These are phyloP conservation scores for Thera obeliscata DNA, from an alignment of 2,888 invertebrate genomes.

Conservation along the genomic window DNA sequence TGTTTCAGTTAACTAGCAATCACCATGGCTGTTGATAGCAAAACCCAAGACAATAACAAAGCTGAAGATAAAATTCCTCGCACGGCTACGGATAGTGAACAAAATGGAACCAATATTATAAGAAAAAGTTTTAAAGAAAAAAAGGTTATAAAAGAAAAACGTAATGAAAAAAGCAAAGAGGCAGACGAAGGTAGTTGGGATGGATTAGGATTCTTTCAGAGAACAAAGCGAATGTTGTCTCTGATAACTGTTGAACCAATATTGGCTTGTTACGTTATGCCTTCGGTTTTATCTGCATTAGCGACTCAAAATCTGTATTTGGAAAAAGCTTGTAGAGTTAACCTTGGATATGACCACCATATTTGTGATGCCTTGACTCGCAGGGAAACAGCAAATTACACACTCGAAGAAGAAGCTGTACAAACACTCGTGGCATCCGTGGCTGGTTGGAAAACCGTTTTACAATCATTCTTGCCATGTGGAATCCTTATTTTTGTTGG, in stretches of 20 bases:
- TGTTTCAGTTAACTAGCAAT: constrained; percentile 62
- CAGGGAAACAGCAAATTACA: constrained; percentile 87
- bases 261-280: constrained; percentile 89
- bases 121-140: constrained; percentile 65
- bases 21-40: constrained; percentile 65
- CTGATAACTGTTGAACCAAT: constrained; percentile 91
- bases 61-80: constrained; percentile 57
- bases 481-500: constrained; percentile 92
- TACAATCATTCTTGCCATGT: constrained; percentile 92
- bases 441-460: constrained; percentile 93
- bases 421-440: constrained; percentile 91
- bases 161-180: constrained; percentile 49
- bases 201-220: constrained; percentile 82
- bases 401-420: constrained; percentile 86
- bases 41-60: constrained; percentile 59
- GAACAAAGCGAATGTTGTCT: constrained; percentile 82
- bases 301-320: constrained; percentile 94
- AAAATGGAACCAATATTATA: constrained; percentile 66
- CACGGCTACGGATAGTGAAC: constrained; percentile 61
- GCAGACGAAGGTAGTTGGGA: constrained; percentile 68
- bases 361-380: constrained; percentile 91
- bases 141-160: constrained; percentile 55
- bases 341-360: constrained; percentile 88
- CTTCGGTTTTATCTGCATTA: constrained; percentile 87
- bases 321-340: constrained; percentile 94